Conservation (phyloP, 2,113 vertebrate species). For the Tragelaphus buxtoni region DNA sequence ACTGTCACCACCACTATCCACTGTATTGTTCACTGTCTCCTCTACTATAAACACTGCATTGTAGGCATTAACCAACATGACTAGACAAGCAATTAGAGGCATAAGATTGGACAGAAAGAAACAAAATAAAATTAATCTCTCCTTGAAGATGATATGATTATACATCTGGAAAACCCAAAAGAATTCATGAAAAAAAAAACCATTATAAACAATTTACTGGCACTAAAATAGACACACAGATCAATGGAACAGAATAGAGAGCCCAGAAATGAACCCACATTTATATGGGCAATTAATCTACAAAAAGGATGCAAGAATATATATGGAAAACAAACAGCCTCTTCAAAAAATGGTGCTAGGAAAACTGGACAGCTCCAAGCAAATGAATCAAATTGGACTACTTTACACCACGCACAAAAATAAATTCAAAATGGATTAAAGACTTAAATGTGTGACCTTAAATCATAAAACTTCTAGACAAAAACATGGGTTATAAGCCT, state of each 20-base stretch:
- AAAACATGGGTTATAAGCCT: not conserved
- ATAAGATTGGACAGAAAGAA: not conserved
- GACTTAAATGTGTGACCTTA: not conserved
- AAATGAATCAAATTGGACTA: not conserved
- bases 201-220: not conserved
- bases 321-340: not conserved
- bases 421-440: not conserved
- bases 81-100: not conserved
- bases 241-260: not conserved
- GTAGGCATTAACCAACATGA: not conserved
- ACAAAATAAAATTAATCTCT: not conserved
- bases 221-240: not conserved
- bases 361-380: not conserved
- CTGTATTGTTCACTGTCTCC: not conserved
- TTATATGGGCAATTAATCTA: not conserved
- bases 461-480: not conserved
- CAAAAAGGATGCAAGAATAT: not conserved
- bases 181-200: not conserved
- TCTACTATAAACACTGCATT: not conserved
- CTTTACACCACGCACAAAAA: not conserved
- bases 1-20: not conserved
- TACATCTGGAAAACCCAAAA: not conserved
- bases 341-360: not conserved
- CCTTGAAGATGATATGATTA: not conserved
- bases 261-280: not conserved